These are phyloP conservation scores for Bucco capensis DNA, from an alignment of 2,113 vertebrate species.

Conservation along the genomic window DNA sequence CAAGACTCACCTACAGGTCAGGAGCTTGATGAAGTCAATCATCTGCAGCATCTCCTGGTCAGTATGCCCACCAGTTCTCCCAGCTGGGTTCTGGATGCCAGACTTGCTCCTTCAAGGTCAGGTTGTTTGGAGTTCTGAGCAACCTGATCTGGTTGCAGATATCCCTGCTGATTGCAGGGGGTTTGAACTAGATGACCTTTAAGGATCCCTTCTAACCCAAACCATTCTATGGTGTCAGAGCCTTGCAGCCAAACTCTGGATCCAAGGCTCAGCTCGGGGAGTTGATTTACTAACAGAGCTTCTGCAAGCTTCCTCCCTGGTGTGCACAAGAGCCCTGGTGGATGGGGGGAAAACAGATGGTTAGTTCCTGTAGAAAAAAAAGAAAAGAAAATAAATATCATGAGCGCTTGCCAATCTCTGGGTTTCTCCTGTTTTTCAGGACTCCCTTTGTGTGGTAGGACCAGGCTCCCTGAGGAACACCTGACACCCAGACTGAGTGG, in stretches of 20 bases:
- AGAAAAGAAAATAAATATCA: not conserved
- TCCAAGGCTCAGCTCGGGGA: not conserved
- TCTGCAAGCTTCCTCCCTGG: not conserved
- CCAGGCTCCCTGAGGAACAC: not conserved
- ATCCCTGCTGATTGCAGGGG: too few relatives aligned
- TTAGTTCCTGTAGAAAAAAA: not conserved
- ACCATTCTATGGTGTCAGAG: not conserved
- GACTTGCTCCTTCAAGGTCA: not conserved
- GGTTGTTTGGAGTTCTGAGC: too few relatives aligned
- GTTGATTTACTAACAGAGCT: not conserved
- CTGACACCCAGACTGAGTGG: not conserved
- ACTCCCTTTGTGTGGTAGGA: not conserved
- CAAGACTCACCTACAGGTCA: rapidly evolving
- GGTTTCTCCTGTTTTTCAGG: not conserved
- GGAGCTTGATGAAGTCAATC: not conserved
- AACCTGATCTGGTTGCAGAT: too few relatives aligned
- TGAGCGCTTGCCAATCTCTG: not conserved
- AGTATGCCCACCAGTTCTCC: rapidly evolving
- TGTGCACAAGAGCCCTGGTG: not conserved
- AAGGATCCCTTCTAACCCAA: too few relatives aligned
- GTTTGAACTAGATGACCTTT: too few relatives aligned
- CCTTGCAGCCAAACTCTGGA: not conserved
- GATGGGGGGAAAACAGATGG: not conserved
- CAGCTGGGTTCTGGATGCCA: too few relatives aligned
- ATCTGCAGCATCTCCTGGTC: not conserved